These are phyloP conservation scores for Willisornis vidua DNA, from an alignment of 2,113 vertebrate genomes.

Conservation along the genomic window DNA sequence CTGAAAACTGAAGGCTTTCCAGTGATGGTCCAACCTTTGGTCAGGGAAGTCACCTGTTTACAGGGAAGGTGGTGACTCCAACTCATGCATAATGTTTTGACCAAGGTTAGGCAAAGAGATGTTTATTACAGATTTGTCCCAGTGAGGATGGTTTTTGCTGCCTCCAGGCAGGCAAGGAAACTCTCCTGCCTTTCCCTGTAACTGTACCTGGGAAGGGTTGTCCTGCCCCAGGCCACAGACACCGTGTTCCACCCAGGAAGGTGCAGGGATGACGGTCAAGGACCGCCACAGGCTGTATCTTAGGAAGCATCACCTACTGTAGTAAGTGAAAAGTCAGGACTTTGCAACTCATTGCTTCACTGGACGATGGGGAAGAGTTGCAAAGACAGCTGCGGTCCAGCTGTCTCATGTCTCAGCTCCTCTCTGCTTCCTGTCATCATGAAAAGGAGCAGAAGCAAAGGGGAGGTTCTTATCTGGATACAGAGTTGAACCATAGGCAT, in stretches of 20 bases:
- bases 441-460: background rate
- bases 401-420: background rate
- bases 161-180: background rate
- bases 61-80: background rate
- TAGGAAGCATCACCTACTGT: background rate
- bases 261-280: background rate
- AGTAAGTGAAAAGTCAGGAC: background rate
- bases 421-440: background rate
- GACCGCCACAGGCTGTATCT: background rate
- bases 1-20: background rate
- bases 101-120: background rate
- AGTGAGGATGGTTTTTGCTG: background rate
- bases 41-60: background rate
- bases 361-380: background rate
- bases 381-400: background rate
- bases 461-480: background rate
- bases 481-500: background rate
- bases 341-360: background rate
- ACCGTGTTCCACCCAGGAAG: accelerated
- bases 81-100: background rate
- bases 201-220: background rate
- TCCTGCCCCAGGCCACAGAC: background rate
- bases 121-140: background rate
- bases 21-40: background rate
- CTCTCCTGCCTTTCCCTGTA: background rate